Percentiles rank a stretch among this genome's conserved stretches.
These are phyloP conservation scores for Lutraria rhynchaena DNA, from an alignment of 1,140 invertebrate species.

Conservation along the genomic window DNA sequence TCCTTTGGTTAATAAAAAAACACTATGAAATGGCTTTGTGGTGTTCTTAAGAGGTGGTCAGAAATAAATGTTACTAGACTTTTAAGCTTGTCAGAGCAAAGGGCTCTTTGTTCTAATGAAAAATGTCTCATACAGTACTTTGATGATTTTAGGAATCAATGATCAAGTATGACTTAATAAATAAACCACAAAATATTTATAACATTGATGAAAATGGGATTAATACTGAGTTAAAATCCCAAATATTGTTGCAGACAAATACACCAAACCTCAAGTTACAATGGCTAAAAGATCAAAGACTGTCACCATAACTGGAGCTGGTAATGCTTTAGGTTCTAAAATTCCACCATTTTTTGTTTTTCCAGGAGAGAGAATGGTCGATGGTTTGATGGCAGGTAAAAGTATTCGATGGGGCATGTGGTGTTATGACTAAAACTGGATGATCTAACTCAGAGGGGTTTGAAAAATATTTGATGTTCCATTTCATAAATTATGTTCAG, in stretches of 20 bases:
- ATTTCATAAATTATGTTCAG: slow-evolving; percentile 10
- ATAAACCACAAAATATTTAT: too few species aligned
- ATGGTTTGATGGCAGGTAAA: background rate
- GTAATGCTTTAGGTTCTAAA: too few species aligned
- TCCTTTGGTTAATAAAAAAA: too few species aligned
- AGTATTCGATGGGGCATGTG: background rate
- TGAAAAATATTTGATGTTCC: background rate
- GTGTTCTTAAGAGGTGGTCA: background rate
- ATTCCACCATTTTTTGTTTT: background rate
- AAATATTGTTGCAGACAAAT: background rate
- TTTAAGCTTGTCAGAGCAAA: background rate
- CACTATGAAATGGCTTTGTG: too few species aligned
- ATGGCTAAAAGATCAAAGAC: slow-evolving; percentile 15
- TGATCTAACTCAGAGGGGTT: background rate
- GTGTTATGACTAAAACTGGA: too few species aligned
- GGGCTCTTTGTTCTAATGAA: background rate
- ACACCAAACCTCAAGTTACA: background rate
- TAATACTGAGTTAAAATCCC: background rate
- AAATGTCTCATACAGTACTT: background rate
- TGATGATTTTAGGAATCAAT: slow-evolving; percentile 24
- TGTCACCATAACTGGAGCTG: slow-evolving; percentile 11
- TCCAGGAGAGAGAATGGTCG: too few species aligned
- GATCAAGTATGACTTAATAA: slow-evolving; percentile 8
- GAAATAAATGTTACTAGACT: too few species aligned
- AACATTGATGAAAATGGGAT: slow-evolving; percentile 6